Base-by-base conservation (phyloP, 2,888 invertebrate genomes). In the Minunthozetes semirufus region DNA sequence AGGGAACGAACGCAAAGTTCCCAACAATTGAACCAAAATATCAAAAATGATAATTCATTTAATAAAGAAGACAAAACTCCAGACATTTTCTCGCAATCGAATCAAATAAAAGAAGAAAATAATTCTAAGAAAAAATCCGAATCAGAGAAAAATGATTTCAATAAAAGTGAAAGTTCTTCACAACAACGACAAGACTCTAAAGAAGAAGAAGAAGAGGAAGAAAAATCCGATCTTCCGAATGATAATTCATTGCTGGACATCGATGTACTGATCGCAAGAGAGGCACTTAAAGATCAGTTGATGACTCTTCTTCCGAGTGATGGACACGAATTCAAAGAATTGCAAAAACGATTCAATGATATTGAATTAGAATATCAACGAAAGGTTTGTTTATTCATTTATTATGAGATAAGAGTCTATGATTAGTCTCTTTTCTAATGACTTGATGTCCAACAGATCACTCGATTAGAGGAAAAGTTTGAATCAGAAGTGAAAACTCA, bases 401-500 rank as follows among this genome's bases (percentile, higher is more conserved):
- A n/a, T n/a, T n/a, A n/a, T n/a, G n/a, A n/a, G n/a, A n/a, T n/a
- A n/a, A n/a, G n/a, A n/a, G n/a, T n/a, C n/a, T n/a, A n/a, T n/a
- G n/a, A n/a, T n/a, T n/a, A n/a, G n/a, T n/a, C n/a, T n/a, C n/a
- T 29, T 61, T 46, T 61, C 9, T 61, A 38, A 61, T 46, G 15
- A 25, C 6, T 73, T 29, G 9, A 29, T 73, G 38, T 0, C 5
- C 63, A n/a, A 66, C 4, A 73, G 73, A 63, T 73, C 1, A 15
- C 56, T 17, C 46, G 27, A 59, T 38, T 78, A 15, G 77, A 78
- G 42, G 78, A 79, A 48, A 77, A 79, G 50, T 79, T 79, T 76
- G 90, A 94, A 81, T 86, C 86, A 70, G 89, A 90, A 77, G 83
- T 94, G 75, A 88, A 90, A 63, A 86, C 88, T 17, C 90, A 93